Conservation (phyloP, 2,797 vertebrate species). For the Oreonectes daqikongensis region DNA sequence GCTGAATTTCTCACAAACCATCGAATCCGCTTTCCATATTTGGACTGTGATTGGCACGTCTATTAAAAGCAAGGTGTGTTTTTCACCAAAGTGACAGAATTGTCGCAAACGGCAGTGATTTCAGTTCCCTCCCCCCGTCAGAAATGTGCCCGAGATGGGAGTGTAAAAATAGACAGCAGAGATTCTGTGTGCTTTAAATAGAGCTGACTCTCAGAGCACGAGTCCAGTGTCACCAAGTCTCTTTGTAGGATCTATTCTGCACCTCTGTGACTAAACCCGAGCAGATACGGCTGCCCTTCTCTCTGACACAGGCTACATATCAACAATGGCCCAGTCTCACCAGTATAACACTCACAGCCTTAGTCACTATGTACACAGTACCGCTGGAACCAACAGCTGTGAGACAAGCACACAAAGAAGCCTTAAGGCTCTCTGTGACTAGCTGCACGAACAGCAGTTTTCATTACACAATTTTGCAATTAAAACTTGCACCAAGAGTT, state of each 20-base stretch:
- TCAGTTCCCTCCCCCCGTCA: conserved; percentile 19
- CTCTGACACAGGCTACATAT: conserved; percentile 9
- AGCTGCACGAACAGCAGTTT: conserved; percentile 17
- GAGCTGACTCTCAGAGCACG: conserved; percentile 44
- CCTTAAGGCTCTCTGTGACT: conserved; percentile 36
- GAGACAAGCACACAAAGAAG: conserved; percentile 2
- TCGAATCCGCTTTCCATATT: conserved; percentile 15
- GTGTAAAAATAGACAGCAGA: conserved; percentile 56
- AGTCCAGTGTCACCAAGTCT: conserved; percentile 50
- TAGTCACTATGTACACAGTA: conserved; percentile 20
- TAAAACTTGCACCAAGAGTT: conserved; percentile 33
- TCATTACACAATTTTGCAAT: conserved; percentile 46
- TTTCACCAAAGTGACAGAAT: conserved; percentile 23
- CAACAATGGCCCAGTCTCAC: conserved; percentile 21
- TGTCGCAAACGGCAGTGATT: conserved; percentile 37
- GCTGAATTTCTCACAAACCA: conserved; percentile 21
- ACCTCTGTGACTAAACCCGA: conserved; percentile 36
- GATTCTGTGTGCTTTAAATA: conserved; percentile 55
- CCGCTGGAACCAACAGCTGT: conserved; percentile 2
- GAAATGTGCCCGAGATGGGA: conserved; percentile 43
- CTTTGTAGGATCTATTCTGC: conserved; percentile 42
- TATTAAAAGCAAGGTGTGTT: conserved; percentile 23
- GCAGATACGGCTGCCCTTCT: conserved; percentile 28
- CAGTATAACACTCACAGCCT: conserved; percentile 14
- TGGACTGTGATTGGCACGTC: conserved; percentile 18